Conservation (phyloP, 2,113 vertebrate genomes). For the Channa argus region DNA sequence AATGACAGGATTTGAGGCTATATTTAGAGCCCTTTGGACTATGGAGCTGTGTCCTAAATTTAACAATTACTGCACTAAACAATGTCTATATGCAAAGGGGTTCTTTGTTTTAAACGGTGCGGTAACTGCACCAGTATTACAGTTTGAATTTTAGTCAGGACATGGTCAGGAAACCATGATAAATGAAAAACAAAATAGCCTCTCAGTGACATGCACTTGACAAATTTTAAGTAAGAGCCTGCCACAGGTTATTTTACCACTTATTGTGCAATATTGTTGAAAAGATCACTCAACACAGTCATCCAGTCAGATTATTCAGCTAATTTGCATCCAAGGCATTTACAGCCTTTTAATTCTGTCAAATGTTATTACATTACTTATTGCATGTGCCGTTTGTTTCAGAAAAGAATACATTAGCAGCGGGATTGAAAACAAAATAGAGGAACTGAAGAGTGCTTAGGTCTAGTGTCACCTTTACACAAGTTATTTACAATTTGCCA, state of each 20-base stretch:
- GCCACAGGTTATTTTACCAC: conserved; percentile 29
- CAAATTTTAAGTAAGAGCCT: conserved; percentile 1
- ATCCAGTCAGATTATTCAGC: conserved; percentile 34
- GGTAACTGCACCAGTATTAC: conserved; percentile 4
- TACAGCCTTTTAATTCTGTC: conserved; percentile 51
- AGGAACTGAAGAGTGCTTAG: conserved; percentile 42
- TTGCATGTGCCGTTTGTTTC: not conserved
- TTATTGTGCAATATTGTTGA: conserved; percentile 28
- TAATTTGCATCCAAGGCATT: conserved; percentile 44
- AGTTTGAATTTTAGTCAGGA: conserved; percentile 10
- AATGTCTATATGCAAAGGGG: conserved; percentile 50
- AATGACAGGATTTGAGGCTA: conserved; percentile 61
- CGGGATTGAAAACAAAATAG: conserved; percentile 54
- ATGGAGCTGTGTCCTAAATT: conserved; percentile 62
- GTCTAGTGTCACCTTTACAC: conserved; percentile 66
- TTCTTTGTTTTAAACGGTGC: conserved; percentile 2
- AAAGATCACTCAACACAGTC: conserved; percentile 25
- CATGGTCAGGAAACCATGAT: not conserved
- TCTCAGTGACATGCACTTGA: conserved; percentile 4
- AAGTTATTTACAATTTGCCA: conserved; percentile 76
- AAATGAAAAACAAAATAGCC: conserved; percentile 19
- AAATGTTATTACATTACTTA: conserved; percentile 51
- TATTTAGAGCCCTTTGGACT: conserved; percentile 64
- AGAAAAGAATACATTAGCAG: conserved; percentile 36
- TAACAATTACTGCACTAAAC: conserved; percentile 55